phyloP scores from a whole-genome alignment of 2,797 vertebrate genomes.

The Ciconia nigra region DNA sequence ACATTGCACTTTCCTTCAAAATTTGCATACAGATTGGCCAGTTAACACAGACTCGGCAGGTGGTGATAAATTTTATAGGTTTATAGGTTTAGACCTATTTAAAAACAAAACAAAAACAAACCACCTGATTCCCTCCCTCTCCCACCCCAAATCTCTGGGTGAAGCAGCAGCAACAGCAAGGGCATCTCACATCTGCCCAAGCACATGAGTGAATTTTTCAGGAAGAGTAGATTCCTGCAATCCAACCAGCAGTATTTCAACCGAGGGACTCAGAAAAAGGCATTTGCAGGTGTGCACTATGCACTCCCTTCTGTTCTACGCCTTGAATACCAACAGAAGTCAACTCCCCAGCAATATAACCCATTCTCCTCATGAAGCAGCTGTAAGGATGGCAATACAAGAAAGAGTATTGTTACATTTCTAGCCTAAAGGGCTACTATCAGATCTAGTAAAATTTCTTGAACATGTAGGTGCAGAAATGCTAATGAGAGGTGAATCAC shows the following conservation, averaged over 20 bases:
- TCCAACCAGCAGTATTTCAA: not conserved
- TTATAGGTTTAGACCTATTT: not conserved
- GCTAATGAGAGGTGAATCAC: not conserved
- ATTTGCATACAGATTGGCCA: not conserved
- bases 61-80: not conserved
- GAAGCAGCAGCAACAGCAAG: not conserved
- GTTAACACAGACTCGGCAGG: not conserved
- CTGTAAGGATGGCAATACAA: not conserved
- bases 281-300: not conserved
- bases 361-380: not conserved
- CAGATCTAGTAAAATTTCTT: not conserved
- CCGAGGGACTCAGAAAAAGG: not conserved
- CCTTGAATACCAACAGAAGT: not conserved
- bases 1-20: not conserved
- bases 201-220: not conserved
- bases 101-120: not conserved
- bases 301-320: not conserved
- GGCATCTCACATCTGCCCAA: not conserved
- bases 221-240: not conserved
- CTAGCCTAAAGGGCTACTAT: not conserved
- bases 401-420: not conserved
- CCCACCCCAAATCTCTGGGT: not conserved
- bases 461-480: not conserved
- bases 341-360: not conserved
- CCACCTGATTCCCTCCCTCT: not conserved